Evolutionary conservation across 2,113 vertebrate species (phyloP), one percentile per base, ranked within the genome.

Genomic region (Odontophorus gujanensis): DNA sequence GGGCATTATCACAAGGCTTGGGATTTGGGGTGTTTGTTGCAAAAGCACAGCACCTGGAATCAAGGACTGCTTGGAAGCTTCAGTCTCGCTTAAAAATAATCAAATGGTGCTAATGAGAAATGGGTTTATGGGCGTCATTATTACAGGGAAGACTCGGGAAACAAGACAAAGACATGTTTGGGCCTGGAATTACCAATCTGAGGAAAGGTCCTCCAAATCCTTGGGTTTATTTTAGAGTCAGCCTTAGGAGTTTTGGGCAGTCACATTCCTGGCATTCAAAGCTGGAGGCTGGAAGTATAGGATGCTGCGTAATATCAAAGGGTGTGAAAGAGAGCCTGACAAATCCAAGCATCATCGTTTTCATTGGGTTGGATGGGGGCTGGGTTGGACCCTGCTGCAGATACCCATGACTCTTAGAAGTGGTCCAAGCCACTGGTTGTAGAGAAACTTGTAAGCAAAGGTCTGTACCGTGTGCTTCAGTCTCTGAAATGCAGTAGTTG

Each of bases 21-120:
- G 48, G 48, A 55, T 93, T 82, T 89, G 58, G 55, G 62, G 42
- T 92, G 42, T 92, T 67, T 89, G 38, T 85, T 81, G 81, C 63
- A 91, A 92, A 80, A 38, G n/a, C 30, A 25, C 30, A 40, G 42
- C 77, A 79, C 65, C 63, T 71, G 59, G 78, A 91, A 85, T 72
- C 88, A 95, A 90, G 58, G 62, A 28, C 77, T 89, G 36, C n/a
- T 93, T 93, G 78, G 66, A 92, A 89, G 38, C 83, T 76, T 77
- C 61, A 11, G 50, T 85, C 76, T 94, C 80, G 53, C 45, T 85
- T 94, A 69, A 76, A 95, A 91, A 78, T 73, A 83, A 80, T 77
- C 43, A 58, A 89, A 80, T 74, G 6, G 75, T 91, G 55, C 71
- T 92, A 82, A 82, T 63, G 79, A 87, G 50, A 68, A 91, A 50